Conservation (phyloP, 2,888 invertebrate species). For the Myopa tessellatipennis region DNA sequence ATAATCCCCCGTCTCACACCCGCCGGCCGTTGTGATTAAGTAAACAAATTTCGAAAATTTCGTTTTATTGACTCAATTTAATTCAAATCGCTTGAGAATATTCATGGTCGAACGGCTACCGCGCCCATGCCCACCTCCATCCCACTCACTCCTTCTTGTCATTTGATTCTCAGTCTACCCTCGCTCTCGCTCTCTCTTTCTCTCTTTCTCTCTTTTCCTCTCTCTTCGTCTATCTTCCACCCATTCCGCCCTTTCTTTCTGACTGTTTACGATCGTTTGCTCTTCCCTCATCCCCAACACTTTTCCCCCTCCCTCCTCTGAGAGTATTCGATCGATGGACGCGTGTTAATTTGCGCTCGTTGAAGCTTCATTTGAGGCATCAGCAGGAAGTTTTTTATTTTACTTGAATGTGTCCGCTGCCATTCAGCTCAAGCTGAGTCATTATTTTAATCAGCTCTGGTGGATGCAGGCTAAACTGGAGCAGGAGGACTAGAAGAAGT, state of each 20-base stretch:
- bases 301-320: neutral
- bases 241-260: too few species aligned
- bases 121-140: too few species aligned
- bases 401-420: neutral
- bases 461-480: neutral
- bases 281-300: too few species aligned
- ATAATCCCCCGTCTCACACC: neutral
- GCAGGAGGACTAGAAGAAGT: neutral
- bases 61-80: conserved; percentile 50
- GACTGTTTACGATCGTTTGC: too few species aligned
- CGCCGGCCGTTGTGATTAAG: conserved; percentile 8
- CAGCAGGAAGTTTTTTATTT: neutral
- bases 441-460: conserved; percentile 11
- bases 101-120: neutral
- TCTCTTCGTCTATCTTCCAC: too few species aligned
- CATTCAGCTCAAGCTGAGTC: neutral
- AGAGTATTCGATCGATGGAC: neutral
- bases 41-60: conserved; percentile 36
- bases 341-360: neutral
- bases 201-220: too few species aligned
- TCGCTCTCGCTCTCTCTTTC: neutral
- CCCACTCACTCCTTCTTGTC: too few species aligned
- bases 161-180: too few species aligned
- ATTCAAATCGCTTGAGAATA: conserved; percentile 43
- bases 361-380: neutral